Base-by-base conservation (phyloP, 2,113 vertebrate genomes). In the Campylomormyrus numenius region DNA sequence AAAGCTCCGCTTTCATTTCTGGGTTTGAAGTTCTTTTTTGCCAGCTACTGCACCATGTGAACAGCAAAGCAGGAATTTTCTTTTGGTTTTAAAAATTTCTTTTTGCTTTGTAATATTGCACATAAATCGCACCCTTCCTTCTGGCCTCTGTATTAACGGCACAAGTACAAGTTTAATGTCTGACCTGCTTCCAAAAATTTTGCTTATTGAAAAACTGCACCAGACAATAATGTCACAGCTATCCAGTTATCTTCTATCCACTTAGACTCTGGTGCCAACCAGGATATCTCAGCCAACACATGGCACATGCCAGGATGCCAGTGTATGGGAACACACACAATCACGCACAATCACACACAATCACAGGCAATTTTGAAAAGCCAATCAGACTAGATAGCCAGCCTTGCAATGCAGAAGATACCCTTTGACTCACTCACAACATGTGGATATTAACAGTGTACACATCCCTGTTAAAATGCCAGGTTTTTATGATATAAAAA, bases 31-130 rank as follows among this genome's bases (percentile, higher is more conserved):
- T 19, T 49, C 39, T n/a, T 88, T 88, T 42, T 88, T 49, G 11
- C 56, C 56, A 70, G 39, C 88, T 27, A 7, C 45, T 7, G 24
- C 53, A 50, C 62, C 42, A 27, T 48, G 62, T 19, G 13, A 42
- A 74, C 24, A 88, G 56, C 88, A 88, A 88, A 88, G 58, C 9
- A 17, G 45, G 42, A 88, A 49, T 70, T 70, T 66, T 74, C 42
- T 49, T 46, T 27, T 13, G 9, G 56, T 46, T 88, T 88, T 48
- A 49, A 42, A 42, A 45, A 5, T 66, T 88, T 27, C 39, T 21
- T 46, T 88, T 21, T 42, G 39, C 39, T 88, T 24, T 39, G 27
- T 42, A 42, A n/a, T 88, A 58, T 88, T 88, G 24, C 27, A 62
- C 62, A 70, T 27, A 15, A 56, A 13, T 70, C 10, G 31, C 10